Evolutionary conservation across 2,113 vertebrate species (phyloP).

Genomic region (Macquaria ambigua): DNA sequence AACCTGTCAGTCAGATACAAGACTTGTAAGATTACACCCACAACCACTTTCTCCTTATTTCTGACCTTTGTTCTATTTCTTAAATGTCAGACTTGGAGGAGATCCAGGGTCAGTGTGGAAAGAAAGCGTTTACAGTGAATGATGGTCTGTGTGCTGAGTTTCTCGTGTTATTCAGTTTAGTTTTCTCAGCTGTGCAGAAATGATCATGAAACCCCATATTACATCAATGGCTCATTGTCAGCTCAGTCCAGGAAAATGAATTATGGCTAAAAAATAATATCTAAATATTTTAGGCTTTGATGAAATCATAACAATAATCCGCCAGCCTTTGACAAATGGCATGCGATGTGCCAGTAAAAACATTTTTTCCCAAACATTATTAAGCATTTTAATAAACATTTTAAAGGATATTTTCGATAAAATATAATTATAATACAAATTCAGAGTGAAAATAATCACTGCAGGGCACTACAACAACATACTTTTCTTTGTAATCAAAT

Average conservation of each 20-base stretch:
- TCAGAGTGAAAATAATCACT: neutral
- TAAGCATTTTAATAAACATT: neutral
- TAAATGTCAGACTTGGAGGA: constrained; percentile 24
- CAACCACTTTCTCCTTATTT: neutral
- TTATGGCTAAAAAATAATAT: neutral
- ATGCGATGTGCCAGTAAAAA: neutral
- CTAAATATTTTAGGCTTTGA: constrained; percentile 7
- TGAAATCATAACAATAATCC: neutral
- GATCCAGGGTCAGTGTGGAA: constrained; percentile 10
- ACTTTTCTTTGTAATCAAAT: neutral
- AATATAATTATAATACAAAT: neutral
- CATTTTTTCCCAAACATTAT: neutral
- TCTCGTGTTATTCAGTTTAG: neutral
- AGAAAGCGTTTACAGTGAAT: constrained; percentile 7
- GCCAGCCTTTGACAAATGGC: no score
- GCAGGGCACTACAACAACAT: neutral
- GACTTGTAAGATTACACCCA: neutral
- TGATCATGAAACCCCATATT: constrained; percentile 6
- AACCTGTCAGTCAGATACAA: neutral
- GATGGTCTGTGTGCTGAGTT: constrained; percentile 21
- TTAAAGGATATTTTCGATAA: neutral
- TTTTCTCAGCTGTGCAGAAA: constrained; percentile 15
- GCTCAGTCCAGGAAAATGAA: neutral
- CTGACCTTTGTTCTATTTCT: constrained; percentile 31
- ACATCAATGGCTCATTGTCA: neutral